Evolutionary conservation across 2,797 vertebrate genomes (phyloP).

Genomic region (Heterohyrax brucei): DNA sequence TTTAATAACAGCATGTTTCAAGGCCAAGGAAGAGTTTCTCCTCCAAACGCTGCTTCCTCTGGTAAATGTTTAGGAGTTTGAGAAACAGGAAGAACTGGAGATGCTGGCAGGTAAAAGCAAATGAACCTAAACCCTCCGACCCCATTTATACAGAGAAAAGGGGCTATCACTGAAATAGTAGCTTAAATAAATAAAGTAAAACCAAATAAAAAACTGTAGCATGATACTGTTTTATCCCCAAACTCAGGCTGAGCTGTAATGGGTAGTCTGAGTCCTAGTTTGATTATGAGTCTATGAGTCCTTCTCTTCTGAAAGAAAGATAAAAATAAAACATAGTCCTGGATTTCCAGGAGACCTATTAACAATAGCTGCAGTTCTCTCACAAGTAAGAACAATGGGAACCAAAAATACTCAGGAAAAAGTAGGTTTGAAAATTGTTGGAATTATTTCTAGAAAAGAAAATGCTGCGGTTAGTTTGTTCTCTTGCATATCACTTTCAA

Average conservation of each 20-base stretch:
- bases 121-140: background rate
- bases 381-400: background rate
- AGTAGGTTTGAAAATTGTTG: conserved; percentile 67
- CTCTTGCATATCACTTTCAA: background rate
- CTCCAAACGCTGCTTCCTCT: conserved; percentile 56
- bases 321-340: conserved; percentile 67
- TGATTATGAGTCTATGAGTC: conserved; percentile 70
- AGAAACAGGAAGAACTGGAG: background rate
- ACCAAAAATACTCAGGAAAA: background rate
- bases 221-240: conserved; percentile 79
- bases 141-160: conserved; percentile 82
- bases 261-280: conserved; percentile 58
- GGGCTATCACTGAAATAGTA: conserved; percentile 81
- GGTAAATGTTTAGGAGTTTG: conserved; percentile 30
- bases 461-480: background rate
- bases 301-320: conserved; percentile 74
- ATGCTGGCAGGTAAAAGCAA: background rate
- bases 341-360: conserved; percentile 72
- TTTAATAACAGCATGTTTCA: conserved; percentile 74
- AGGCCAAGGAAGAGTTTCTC: conserved; percentile 52
- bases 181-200: conserved; percentile 79
- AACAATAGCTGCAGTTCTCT: conserved; percentile 28
- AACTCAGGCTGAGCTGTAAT: conserved; percentile 73
- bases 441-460: conserved; percentile 70
- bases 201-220: conserved; percentile 58